Conservation (phyloP, 2,113 vertebrate genomes). For the Illadopsis cleaveri region DNA sequence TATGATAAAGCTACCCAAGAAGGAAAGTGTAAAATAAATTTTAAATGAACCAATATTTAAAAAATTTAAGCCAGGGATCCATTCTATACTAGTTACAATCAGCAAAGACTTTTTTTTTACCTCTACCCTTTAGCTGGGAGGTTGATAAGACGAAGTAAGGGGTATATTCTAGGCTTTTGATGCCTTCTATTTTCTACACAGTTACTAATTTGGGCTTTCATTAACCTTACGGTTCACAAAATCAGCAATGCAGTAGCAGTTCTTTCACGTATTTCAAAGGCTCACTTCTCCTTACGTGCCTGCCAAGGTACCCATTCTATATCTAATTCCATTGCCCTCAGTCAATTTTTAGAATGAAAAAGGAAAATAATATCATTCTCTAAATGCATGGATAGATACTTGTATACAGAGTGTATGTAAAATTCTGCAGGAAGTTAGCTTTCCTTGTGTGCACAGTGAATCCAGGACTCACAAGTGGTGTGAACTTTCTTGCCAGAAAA, state of each 20-base stretch:
- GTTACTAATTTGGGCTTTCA: not conserved
- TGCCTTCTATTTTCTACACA: not conserved
- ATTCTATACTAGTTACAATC: not conserved
- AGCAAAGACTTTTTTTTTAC: not conserved
- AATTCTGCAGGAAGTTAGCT: not conserved
- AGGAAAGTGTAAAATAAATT: not conserved
- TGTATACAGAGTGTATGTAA: not conserved
- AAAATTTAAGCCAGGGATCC: not conserved
- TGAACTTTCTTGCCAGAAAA: not conserved
- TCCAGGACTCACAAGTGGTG: not conserved
- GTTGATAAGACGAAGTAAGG: not conserved
- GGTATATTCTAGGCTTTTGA: not conserved
- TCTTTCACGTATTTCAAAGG: not conserved
- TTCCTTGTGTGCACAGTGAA: not conserved
- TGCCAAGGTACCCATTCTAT: not conserved
- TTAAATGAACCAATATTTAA: not conserved
- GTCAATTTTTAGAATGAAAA: not conserved
- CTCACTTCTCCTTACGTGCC: not conserved
- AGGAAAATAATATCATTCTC: not conserved
- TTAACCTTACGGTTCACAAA: not conserved
- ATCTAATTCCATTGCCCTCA: not conserved
- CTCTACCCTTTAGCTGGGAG: not conserved
- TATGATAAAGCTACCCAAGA: not conserved
- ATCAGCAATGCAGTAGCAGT: fast-evolving
- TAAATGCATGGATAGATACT: not conserved